Evolutionary conservation across 2,113 vertebrate genomes (phyloP), one percentile per base, ranked within the genome.

Genomic region (Eonycteris spelaea): DNA sequence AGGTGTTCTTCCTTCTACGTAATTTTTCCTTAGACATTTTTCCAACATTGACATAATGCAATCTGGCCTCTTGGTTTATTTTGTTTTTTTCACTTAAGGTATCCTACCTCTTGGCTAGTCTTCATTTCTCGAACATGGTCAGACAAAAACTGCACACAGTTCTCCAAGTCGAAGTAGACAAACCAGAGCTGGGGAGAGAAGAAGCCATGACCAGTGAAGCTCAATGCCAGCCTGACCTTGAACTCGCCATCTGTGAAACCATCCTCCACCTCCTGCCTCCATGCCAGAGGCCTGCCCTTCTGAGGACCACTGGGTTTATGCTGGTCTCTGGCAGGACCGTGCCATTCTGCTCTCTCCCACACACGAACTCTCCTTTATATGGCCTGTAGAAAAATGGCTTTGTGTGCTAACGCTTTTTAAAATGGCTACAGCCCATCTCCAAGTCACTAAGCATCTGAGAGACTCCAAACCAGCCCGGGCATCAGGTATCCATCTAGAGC

Each of bases 161-260:
- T 74, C 82, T 98, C 97, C 0, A 97, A 95, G 75, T 96, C 97
- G 7, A 98, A 99, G 94, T 87, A 98, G 91, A 99, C 96, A 1
- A 99, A 98, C 95, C 98, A 99, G 74, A 99, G 97, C 98, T 99
- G 97, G 53, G 24, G 65, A 1, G 18, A 75, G 45, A 86, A 95
- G 48, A 77, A 95, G 87, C 90, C 67, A n/a, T 21, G 63, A 55
- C 1, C 1, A 2, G 22, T 0, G 43, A 28, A 35, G 67, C 68
- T n/a, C 73, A 2, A 33, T 57, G 16, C 22, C 63, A 10, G 35
- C n/a, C 6, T 1, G 11, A 53, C 77, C 67, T 16, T 0, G 4
- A 74, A 24, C 61, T 15, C 74, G 21, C 40, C 24, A 0, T 28
- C 30, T 48, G 77, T 19, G 1, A 21, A 8, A 10, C 22, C 6